Evolutionary conservation across 2,113 vertebrate genomes (phyloP), one percentile per base, ranked within the genome.

Genomic region (Gobiocypris rarus): DNA sequence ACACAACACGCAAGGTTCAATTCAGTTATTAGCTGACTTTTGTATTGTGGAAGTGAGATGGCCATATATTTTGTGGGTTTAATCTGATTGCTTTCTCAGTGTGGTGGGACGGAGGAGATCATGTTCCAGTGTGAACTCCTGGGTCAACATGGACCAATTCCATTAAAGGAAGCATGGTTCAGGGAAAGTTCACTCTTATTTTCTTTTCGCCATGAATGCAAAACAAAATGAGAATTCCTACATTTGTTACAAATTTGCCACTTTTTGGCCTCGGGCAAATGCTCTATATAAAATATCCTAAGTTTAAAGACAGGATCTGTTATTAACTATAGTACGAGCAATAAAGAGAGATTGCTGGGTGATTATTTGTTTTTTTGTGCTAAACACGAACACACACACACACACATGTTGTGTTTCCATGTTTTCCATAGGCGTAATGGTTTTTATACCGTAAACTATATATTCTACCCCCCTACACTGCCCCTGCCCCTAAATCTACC

Each of bases 181-280:
- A 99, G 96, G 95, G 96, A 98, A 98, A 99, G 98, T 99, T 99
- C 97, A 98, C 91, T 89, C 92, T 95, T 97, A 96, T 98, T 98
- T 98, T 98, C 96, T 96, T 97, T 98, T 96, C 91, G 91, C 94
- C 92, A 95, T 95, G 94, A 95, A 94, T 96, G 95, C 95, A 94
- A 96, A 96, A 97, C 93, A 93, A 92, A 94, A 94, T 75, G 85
- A 95, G 92, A 96, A 96, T 94, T 93, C 92, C 93, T 94, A 93
- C 90, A 94, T 95, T 96, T 95, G 93, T 96, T 96, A 94, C 94
- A 94, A 93, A 93, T 96, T 94, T 94, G 91, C 91, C 94, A 93
- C 93, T 91, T 90, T 34, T 52, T 90, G 86, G 89, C 92, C 93
- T 87, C 84, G 89, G 93, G 92, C 94, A 90, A 93, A 87, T 88